These are phyloP conservation scores for Anguilla pacifica DNA, from an alignment of 2,797 vertebrate genomes.

Conservation along the genomic window DNA sequence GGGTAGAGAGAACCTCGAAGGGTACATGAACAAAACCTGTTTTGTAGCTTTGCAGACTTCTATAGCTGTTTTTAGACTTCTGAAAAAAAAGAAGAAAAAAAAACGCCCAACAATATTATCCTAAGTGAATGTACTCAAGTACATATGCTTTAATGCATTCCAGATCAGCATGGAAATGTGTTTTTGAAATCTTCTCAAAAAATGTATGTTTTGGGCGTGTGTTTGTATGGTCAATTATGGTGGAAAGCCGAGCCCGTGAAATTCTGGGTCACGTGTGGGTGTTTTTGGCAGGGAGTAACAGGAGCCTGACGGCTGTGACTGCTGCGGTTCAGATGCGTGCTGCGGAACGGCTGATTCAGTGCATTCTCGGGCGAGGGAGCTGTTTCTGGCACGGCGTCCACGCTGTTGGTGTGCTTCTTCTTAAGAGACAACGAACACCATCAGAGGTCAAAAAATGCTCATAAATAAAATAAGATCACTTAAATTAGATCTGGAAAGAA, in stretches of 20 bases:
- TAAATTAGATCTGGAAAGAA: conserved; percentile 50
- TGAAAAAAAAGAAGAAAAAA: background rate
- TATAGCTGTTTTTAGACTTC: conserved; percentile 39
- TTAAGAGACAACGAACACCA: conserved; percentile 63
- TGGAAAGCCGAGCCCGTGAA: conserved; percentile 51
- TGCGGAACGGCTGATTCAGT: conserved; percentile 59
- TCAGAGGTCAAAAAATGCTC: conserved; percentile 49
- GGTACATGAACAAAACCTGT: conserved; percentile 37
- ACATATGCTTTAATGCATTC: conserved; percentile 35
- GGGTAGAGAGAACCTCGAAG: conserved; percentile 40
- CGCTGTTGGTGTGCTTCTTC: conserved; percentile 53
- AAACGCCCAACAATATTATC: conserved; percentile 30
- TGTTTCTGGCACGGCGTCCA: conserved; percentile 39
- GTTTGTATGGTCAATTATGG: conserved; percentile 55
- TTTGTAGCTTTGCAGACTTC: conserved; percentile 25
- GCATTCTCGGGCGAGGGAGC: conserved; percentile 32
- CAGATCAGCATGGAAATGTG: conserved; percentile 42
- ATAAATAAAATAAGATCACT: conserved; percentile 70
- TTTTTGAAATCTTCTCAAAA: conserved; percentile 54
- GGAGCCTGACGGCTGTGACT: conserved; percentile 39
- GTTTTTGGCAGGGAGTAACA: conserved; percentile 54
- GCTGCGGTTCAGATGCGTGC: conserved; percentile 33
- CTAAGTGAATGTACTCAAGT: conserved; percentile 46
- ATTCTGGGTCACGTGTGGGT: conserved; percentile 59
- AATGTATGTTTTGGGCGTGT: conserved; percentile 56